Conservation (phyloP, 2,797 vertebrate species). For the Taeniopygia guttata region DNA sequence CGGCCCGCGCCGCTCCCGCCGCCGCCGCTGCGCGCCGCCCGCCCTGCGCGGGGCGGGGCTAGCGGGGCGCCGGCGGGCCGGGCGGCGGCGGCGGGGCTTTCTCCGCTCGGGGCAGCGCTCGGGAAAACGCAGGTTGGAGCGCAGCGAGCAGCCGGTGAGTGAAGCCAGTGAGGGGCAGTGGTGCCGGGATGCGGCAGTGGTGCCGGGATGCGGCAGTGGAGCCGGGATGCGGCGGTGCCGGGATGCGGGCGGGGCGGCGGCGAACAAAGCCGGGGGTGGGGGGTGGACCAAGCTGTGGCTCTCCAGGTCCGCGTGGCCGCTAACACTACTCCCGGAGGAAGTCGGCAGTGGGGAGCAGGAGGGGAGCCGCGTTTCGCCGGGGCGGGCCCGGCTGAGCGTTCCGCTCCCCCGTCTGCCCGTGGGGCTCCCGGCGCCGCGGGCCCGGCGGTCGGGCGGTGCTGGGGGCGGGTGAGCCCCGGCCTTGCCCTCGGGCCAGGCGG, state of each 20-base stretch:
- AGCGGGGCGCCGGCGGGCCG: neutral
- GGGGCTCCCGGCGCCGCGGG: neutral
- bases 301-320: neutral
- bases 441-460: neutral
- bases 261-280: neutral
- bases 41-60: neutral
- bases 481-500: neutral
- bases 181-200: neutral
- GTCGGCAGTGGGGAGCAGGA: neutral
- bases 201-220: neutral
- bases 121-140: accelerated
- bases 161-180: neutral
- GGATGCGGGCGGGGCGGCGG: no score
- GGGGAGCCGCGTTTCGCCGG: neutral
- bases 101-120: accelerated
- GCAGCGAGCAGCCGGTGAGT: neutral
- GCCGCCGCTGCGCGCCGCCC: neutral
- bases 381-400: neutral
- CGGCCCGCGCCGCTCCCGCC: neutral
- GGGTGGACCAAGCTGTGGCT: neutral
- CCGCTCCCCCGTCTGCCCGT: neutral
- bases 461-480: neutral
- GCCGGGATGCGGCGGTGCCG: no score
- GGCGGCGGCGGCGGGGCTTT: neutral
- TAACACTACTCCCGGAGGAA: no score